Conservation (phyloP, 2,888 invertebrate species). For the Lasioglossum vierecki region DNA sequence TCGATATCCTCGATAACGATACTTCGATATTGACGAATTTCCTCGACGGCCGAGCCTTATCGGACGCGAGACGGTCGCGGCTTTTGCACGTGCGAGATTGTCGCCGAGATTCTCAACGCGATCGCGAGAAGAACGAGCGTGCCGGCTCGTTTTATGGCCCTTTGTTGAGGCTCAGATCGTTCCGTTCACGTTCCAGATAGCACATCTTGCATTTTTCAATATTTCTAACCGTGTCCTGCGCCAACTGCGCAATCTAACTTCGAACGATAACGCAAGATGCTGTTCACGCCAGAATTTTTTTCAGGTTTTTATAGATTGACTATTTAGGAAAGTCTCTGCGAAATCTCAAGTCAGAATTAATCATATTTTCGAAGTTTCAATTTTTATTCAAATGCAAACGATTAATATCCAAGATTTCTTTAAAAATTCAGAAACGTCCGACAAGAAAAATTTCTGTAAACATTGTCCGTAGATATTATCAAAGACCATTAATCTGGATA, state of each 20-base stretch:
- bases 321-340: not conserved
- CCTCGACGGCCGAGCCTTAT: not conserved
- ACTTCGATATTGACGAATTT: not conserved
- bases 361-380: too few species aligned
- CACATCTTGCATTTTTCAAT: not conserved
- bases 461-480: not conserved
- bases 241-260: not conserved
- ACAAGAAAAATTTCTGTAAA: not conserved
- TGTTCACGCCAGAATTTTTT: not conserved
- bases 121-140: not conserved
- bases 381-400: too few species aligned
- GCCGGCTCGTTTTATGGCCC: slow-evolving; percentile 11
- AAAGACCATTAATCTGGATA: not conserved
- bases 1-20: slow-evolving; percentile 5
- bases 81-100: slow-evolving; percentile 1
- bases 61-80: not conserved
- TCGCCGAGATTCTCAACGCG: slow-evolving; percentile 24
- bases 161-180: not conserved
- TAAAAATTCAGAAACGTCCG: not conserved
- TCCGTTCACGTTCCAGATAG: slow-evolving; percentile 20
- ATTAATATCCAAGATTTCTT: too few species aligned
- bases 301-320: too few species aligned
- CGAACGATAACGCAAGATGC: not conserved
- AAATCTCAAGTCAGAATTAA: too few species aligned
- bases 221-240: not conserved